A percentile compares a stretch with the other conserved stretches of the same genome.
Evolutionary conservation across 2,888 invertebrate genomes (phyloP).

Genomic region (Ptycholaimellus sp.): DNA sequence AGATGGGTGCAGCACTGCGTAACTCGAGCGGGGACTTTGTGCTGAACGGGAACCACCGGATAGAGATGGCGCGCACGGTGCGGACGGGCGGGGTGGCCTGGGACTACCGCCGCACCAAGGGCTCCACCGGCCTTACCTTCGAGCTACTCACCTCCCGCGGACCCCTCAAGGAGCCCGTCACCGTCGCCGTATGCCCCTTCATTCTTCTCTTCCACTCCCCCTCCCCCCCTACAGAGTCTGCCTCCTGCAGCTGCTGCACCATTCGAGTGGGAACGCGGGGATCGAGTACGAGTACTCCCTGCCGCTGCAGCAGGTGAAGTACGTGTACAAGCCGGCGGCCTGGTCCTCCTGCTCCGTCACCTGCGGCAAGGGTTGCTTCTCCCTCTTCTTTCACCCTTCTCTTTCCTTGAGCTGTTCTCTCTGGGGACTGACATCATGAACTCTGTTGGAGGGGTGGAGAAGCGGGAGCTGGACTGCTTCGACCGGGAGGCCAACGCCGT

Average conservation of each 20-base stretch:
- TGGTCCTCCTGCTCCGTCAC: constrained; percentile 56
- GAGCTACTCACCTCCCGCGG: constrained; percentile 60
- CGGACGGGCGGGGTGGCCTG: too few relatives aligned
- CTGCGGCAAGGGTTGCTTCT: constrained; percentile 57
- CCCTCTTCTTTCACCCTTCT: neutral
- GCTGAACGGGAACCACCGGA: constrained; percentile 76
- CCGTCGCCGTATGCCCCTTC: constrained; percentile 58
- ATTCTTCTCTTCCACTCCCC: too few relatives aligned
- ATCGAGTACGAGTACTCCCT: constrained; percentile 70
- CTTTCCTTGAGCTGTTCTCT: constrained; percentile 1
- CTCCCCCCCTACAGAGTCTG: too few relatives aligned
- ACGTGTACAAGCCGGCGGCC: constrained; percentile 54
- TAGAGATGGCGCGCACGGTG: constrained; percentile 59
- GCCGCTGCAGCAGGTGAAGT: constrained; percentile 44
- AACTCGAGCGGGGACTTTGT: constrained; percentile 59
- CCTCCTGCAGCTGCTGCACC: too few relatives aligned
- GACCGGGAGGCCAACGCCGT: constrained; percentile 45
- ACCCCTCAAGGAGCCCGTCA: constrained; percentile 66
- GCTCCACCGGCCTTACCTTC: constrained; percentile 51
- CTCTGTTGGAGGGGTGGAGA: constrained; percentile 40
- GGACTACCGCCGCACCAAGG: too few relatives aligned
- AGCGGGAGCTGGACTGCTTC: constrained; percentile 53
- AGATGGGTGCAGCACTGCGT: constrained; percentile 60
- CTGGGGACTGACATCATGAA: neutral
- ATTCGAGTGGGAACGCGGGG: constrained; percentile 35